Base-by-base conservation (phyloP, 2,113 vertebrate genomes). In the Lynx canadensis region DNA sequence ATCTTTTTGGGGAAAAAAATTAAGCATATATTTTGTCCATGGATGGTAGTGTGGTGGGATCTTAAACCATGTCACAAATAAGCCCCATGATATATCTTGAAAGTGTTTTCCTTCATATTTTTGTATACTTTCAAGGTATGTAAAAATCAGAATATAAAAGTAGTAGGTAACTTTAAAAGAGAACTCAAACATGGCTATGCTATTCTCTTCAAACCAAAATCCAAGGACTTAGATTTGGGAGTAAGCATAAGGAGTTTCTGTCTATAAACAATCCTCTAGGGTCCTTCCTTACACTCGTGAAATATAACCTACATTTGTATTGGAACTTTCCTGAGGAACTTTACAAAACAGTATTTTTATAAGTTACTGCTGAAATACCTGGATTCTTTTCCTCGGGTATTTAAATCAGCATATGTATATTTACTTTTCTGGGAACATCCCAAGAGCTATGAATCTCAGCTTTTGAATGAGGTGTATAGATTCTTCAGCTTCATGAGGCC, bases 71-170 rank as follows among this genome's bases (percentile, higher is more conserved):
- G 36, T 1, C n/a, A 74, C 31, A 45, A 45, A 45, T 45, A 45
- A 68, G 38, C 21, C 7, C 79, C 65, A 25, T 50, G 6, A 55
- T 60, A 36, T n/a, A 38, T 55, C 36, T 92, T 91, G n/a, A 82
- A 90, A 86, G 78, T 14, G 2, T 93, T 95, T 76, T 57, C n/a
- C 52, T 3, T 82, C 57, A 82, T 78, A 79, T 41, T 66, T 65
- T 18, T 76, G 1, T 80, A 52, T 65, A 31, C 29, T 68, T 85
- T 33, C 18, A 85, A 92, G 65, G 27, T 36, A 71, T 82, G 31
- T 48, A 92, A 92, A 94, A 96, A 57, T 92, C 14, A 95, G 94
- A 90, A 23, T 60, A 38, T 48, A 19, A 90, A 88, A 91, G 38
- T 33, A 23, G 12, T 38, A 82, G 52, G 1, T 48, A 87, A 66